A percentile compares a stretch with the other conserved stretches of the same genome.
Evolutionary conservation across 1,140 invertebrate genomes (phyloP).

Genomic region (Papilio glaucus): DNA sequence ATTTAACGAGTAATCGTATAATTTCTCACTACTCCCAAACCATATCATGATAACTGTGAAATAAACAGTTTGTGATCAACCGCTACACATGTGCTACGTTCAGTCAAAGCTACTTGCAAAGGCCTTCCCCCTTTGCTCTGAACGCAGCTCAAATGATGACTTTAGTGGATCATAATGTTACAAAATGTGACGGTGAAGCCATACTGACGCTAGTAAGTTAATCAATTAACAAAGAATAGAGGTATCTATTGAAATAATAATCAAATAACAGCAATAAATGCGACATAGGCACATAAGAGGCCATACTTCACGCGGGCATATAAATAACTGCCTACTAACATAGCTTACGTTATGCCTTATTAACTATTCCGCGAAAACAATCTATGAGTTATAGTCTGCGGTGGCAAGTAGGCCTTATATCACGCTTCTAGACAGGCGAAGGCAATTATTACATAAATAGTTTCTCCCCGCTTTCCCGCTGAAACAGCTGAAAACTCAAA

Average conservation of each 20-base stretch:
- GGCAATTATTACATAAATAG: constrained; percentile 30
- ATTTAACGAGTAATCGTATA: too few species aligned
- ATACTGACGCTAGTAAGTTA: too few species aligned
- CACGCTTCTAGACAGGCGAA: constrained; percentile 42
- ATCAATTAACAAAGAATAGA: too few species aligned
- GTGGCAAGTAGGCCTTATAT: constrained; percentile 60
- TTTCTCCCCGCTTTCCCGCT: background rate
- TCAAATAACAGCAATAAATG: constrained; percentile 1
- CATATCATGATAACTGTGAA: too few species aligned
- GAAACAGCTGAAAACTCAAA: constrained; percentile 22
- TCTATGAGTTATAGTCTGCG: constrained; percentile 57
- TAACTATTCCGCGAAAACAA: constrained; percentile 71
- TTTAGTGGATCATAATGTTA: too few species aligned
- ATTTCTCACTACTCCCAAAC: too few species aligned
- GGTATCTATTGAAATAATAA: background rate
- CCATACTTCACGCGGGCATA: constrained; percentile 17
- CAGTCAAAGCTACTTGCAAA: too few species aligned
- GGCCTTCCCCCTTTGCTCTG: too few species aligned
- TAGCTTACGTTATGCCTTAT: constrained; percentile 69
- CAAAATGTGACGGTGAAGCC: too few species aligned
- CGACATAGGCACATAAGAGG: background rate
- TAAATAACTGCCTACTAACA: constrained; percentile 50
- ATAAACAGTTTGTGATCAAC: too few species aligned
- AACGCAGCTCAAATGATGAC: too few species aligned
- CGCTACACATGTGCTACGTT: too few species aligned